These are phyloP conservation scores for Thumatha senex DNA, from an alignment of 2,888 invertebrate genomes.

Conservation along the genomic window DNA sequence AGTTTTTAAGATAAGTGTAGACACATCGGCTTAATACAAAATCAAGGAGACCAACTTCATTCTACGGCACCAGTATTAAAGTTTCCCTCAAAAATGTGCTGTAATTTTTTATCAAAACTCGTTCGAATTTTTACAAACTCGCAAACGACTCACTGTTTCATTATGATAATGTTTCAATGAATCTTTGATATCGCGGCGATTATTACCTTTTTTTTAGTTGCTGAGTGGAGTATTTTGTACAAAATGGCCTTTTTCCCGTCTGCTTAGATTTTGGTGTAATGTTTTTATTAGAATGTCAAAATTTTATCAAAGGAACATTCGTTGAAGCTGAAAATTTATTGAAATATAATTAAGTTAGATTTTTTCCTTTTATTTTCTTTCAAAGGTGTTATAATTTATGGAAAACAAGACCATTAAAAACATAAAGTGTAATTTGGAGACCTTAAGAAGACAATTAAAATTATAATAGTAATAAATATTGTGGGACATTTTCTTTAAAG, in stretches of 20 bases:
- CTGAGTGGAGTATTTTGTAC: slow-evolving; percentile 13
- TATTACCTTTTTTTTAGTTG: slow-evolving; percentile 33
- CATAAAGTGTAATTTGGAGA: no score
- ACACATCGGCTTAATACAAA: no score
- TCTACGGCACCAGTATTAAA: no score
- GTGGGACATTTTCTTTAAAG: no score
- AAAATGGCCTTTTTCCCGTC: slow-evolving; percentile 18
- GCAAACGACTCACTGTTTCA: slow-evolving; percentile 33
- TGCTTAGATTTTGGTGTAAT: slow-evolving; percentile 27
- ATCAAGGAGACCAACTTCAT: no score
- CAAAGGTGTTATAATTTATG: no score
- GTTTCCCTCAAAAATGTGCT: no score
- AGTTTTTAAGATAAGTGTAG: no score
- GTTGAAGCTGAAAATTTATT: slow-evolving; percentile 17
- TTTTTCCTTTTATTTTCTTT: slow-evolving; percentile 3
- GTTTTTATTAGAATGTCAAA: slow-evolving; percentile 33
- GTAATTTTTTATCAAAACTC: no score
- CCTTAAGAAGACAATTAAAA: no score
- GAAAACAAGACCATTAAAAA: no score
- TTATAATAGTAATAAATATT: no score
- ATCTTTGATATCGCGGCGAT: slow-evolving; percentile 43
- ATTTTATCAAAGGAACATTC: slow-evolving; percentile 20
- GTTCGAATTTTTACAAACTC: neutral
- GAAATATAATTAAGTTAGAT: slow-evolving; percentile 5
- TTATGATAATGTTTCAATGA: slow-evolving; percentile 47